A percentile compares a stretch with the other conserved stretches of the same genome.
Conservation (phyloP, 2,888 invertebrate genomes). For the Ditylenchus weischeri region DNA sequence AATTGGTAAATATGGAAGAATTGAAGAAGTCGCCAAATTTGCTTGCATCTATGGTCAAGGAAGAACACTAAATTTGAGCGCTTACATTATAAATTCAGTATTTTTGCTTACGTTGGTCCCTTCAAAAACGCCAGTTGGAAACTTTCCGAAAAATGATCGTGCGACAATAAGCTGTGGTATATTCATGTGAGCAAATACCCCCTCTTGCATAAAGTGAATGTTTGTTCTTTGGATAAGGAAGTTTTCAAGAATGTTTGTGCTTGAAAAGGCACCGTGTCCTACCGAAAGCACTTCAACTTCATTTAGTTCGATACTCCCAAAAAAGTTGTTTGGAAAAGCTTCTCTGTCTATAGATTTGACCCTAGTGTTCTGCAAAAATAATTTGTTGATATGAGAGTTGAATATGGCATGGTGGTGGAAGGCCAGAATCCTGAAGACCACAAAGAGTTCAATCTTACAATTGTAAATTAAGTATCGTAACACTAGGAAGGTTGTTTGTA, state of each 20-base stretch:
- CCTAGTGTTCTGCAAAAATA: background rate
- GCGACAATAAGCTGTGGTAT: constrained; percentile 19
- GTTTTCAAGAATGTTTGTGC: constrained; percentile 4
- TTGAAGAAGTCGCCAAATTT: no score
- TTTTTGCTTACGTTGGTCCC: constrained; percentile 18
- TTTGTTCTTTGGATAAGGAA: constrained; percentile 1
- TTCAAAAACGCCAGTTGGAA: constrained; percentile 26
- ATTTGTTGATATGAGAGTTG: constrained; percentile 20
- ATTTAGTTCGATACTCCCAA: background rate
- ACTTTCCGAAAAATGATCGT: constrained; percentile 23
- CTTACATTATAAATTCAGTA: no score
- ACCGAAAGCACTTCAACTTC: background rate
- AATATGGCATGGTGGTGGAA: constrained; percentile 27
- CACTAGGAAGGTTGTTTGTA: no score
- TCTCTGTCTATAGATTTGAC: background rate
- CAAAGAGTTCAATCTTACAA: no score
- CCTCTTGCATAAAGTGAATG: constrained; percentile 22
- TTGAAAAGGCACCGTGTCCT: background rate
- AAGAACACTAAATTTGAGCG: no score
- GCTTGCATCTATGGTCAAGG: no score
- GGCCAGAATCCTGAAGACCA: background rate
- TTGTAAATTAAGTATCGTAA: no score
- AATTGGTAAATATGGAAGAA: no score
- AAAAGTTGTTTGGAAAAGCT: background rate
- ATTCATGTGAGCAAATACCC: constrained; percentile 23